Evolutionary conservation across 1,140 invertebrate species (phyloP), one percentile per base, ranked within the genome.

Genomic region (Argopecten irradians): DNA sequence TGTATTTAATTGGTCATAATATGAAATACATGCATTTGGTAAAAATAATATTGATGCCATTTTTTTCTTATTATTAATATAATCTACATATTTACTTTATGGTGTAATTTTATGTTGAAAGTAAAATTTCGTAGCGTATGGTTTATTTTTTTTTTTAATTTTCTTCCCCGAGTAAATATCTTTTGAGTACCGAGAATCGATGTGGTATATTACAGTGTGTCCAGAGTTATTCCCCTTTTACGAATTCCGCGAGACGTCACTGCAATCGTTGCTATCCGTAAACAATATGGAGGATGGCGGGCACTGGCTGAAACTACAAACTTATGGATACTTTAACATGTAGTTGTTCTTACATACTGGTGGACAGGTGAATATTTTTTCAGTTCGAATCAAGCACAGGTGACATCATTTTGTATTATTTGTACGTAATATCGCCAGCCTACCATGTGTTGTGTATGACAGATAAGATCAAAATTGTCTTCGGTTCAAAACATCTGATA

Each of bases 221-320:
- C n/a, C n/a, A n/a, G 41, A 34, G 39, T 86, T 86, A 86, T 39
- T n/a, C 84, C 82, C 86, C 83, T 82, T 85, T 86, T 35, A n/a
- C 28, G 7, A 13, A 34, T 71, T 34, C 84, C 46, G n/a, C n/a
- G 43, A 35, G 39, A 36, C 86, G 34, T 35, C 19, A 11, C 46
- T 84, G 39, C n/a, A 39, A 85, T 88, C 83, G 89, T 92, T 91
- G 89, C 90, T 91, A 90, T 82, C 89, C 87, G 87, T 92, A 90
- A 90, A 91, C 90, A 90, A 92, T 46, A 90, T 89, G 89, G 90
- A 88, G 82, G 88, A 46, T 39, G 11, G 71, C 35, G 35, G 39
- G 84, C 83, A 82, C 89, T 88, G 32, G 82, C 19, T 82, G 33
- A 41, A 19, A n/a, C 46, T 83, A 41, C 43, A 83, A 84, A 43